Percentiles rank a stretch among this genome's conserved stretches.
Conservation (phyloP, 1,140 invertebrate genomes). For the Drosophila lacertosa region DNA sequence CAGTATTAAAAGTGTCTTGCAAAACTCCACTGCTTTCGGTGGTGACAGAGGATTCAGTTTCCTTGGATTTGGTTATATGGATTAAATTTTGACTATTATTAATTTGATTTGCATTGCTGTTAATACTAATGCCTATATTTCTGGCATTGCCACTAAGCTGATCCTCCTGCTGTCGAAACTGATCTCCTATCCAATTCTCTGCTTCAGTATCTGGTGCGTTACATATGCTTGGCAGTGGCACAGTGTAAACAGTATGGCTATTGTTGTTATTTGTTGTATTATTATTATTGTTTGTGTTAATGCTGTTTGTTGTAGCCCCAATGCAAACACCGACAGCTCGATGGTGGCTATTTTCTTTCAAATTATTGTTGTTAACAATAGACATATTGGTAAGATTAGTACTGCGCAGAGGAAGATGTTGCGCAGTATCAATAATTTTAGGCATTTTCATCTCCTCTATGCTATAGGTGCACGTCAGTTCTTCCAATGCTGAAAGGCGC, state of each 20-base stretch:
- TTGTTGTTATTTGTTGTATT: constrained; percentile 43
- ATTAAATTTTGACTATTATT: constrained; percentile 51
- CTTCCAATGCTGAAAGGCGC: constrained; percentile 84
- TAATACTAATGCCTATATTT: constrained; percentile 32
- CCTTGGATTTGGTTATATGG: constrained; percentile 45
- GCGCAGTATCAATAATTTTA: constrained; percentile 86
- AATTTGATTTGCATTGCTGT: constrained; percentile 47
- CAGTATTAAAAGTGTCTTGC: constrained; percentile 16
- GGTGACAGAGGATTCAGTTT: constrained; percentile 18
- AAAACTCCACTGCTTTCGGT: constrained; percentile 19
- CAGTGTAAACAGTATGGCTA: constrained; percentile 42
- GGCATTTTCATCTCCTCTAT: constrained; percentile 86
- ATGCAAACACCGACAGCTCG: constrained; percentile 14
- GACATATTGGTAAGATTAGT: constrained; percentile 44
- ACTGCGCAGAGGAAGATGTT: constrained; percentile 85
- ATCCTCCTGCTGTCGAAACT: constrained; percentile 59
- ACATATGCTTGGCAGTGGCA: constrained; percentile 43
- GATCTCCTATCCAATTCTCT: constrained; percentile 50
- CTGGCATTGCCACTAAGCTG: constrained; percentile 31
- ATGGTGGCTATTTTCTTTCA: constrained; percentile 53
- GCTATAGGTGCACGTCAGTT: constrained; percentile 83
- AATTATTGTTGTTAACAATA: constrained; percentile 54
- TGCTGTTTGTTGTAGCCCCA: constrained; percentile 30
- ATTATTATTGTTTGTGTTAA: constrained; percentile 33
- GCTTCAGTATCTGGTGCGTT: constrained; percentile 42